phyloP scores from a whole-genome alignment of 1,140 invertebrate genomes.

The Melitaea cinxia region DNA sequence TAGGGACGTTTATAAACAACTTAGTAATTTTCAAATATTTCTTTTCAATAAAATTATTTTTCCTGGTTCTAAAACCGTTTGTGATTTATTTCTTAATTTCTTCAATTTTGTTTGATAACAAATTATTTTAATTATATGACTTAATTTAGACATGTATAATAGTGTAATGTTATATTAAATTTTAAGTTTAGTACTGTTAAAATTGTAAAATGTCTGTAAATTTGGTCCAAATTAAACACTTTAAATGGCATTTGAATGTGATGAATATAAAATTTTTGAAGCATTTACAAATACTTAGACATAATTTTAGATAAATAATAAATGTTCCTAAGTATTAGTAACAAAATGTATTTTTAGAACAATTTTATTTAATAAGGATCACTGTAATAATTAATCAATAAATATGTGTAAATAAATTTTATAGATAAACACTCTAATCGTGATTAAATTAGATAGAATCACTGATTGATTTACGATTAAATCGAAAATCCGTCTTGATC shows the following conservation, averaged over 20 bases:
- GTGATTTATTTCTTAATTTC: constrained; percentile 8
- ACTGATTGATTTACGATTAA: background rate
- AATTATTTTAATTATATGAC: constrained; percentile 8
- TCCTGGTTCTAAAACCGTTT: background rate
- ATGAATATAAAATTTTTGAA: constrained; percentile 31
- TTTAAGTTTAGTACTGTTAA: background rate
- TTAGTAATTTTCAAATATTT: constrained; percentile 31
- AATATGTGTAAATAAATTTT: background rate
- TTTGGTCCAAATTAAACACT: background rate
- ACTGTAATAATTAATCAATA: background rate
- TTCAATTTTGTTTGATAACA: too few relatives aligned
- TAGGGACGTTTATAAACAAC: constrained; percentile 46
- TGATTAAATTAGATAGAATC: background rate
- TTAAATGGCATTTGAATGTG: constrained; percentile 1
- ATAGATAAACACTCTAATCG: too few relatives aligned
- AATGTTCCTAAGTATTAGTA: constrained; percentile 37
- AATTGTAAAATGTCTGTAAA: background rate
- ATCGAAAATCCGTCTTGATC: background rate
- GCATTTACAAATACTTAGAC: constrained; percentile 45
- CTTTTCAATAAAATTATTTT: constrained; percentile 18
- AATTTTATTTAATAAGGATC: background rate
- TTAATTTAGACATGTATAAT: constrained; percentile 13
- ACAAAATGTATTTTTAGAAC: constrained; percentile 22
- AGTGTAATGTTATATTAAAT: constrained; percentile 3
- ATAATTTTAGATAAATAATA: constrained; percentile 4